Evolutionary conservation across 2,797 vertebrate species (phyloP), one percentile per base, ranked within the genome.

Genomic region (Propithecus perrieri): DNA sequence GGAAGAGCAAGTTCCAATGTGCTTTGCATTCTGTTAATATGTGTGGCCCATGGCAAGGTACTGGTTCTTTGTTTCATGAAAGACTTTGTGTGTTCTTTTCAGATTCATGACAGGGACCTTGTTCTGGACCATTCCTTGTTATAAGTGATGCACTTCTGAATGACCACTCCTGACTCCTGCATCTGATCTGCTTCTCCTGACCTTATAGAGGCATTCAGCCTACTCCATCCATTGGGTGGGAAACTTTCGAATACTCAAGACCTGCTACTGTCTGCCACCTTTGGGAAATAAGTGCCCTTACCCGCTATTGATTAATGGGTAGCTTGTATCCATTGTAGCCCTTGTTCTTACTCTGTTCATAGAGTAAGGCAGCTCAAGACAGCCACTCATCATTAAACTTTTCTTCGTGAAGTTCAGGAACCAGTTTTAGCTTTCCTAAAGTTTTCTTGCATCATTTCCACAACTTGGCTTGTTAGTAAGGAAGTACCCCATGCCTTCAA

Each of bases 31-130:
- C 43, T 85, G 0, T 57, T 57, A 57, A 57, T 57, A 57, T 61
- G 28, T 38, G 4, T 89, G 48, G 7, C 22, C 33, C 30, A 78
- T n/a, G n/a, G 46, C 3, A 81, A 85, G 28, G 8, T 46, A 30
- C 11, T 87, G 35, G 24, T 67, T 80, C 28, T 92, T 84, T 91
- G 38, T 90, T 78, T 96, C 50, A 63, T 87, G 55, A 95, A 80
- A 75, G 0, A 65, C 13, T 48, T 91, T 79, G 38, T 76, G 53
- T 20, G 7, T 61, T 78, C 35, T 76, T 91, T 91, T 67, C 69
- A 91, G 24, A 91, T 80, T 61, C 12, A 17, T 81, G 50, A 8
- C 38, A 76, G 35, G 12, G n/a, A 79, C 8, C 57, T 78, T 18
- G 2, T 91, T 46, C 13, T 93, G 35, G 35, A 22, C 22, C 28